These are phyloP conservation scores for Numida meleagris DNA, from an alignment of 2,113 vertebrate genomes.

Conservation along the genomic window DNA sequence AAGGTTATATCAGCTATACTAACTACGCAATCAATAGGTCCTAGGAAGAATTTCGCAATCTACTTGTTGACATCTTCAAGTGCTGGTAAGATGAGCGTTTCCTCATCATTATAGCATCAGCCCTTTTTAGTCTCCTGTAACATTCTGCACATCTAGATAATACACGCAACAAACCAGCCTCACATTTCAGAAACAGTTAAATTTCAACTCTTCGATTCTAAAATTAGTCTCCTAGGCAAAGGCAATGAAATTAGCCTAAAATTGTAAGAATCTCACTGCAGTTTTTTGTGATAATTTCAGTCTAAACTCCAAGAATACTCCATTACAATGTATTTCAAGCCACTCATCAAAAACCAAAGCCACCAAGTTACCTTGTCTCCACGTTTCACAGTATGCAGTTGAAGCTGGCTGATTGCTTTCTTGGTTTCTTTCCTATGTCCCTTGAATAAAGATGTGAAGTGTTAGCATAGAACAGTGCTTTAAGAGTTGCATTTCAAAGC, in stretches of 20 bases:
- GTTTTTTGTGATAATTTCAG: background rate
- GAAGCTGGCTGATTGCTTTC: slow-evolving; percentile 81
- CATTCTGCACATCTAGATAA: background rate
- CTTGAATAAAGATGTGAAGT: slow-evolving; percentile 61
- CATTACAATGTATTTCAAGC: background rate
- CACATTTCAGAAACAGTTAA: background rate
- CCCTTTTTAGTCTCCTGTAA: background rate
- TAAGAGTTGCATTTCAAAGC: background rate
- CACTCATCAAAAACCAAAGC: background rate
- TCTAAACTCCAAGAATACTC: background rate
- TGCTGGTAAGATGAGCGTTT: background rate
- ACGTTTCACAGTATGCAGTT: slow-evolving; percentile 80
- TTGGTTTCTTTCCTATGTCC: slow-evolving; percentile 82
- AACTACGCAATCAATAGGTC: background rate
- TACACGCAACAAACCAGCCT: background rate
- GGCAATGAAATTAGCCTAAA: background rate
- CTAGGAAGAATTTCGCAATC: slow-evolving; percentile 33
- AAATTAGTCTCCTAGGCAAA: background rate
- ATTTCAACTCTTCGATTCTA: background rate
- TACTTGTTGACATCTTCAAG: slow-evolving; percentile 23
- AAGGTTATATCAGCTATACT: background rate
- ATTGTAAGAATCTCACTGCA: background rate
- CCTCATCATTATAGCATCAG: background rate
- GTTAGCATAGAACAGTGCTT: background rate
- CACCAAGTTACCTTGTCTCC: slow-evolving; percentile 80